Evolutionary conservation across 1,140 invertebrate species (phyloP), one percentile per base, ranked within the genome.

Genomic region (Cherax quadricarinatus): DNA sequence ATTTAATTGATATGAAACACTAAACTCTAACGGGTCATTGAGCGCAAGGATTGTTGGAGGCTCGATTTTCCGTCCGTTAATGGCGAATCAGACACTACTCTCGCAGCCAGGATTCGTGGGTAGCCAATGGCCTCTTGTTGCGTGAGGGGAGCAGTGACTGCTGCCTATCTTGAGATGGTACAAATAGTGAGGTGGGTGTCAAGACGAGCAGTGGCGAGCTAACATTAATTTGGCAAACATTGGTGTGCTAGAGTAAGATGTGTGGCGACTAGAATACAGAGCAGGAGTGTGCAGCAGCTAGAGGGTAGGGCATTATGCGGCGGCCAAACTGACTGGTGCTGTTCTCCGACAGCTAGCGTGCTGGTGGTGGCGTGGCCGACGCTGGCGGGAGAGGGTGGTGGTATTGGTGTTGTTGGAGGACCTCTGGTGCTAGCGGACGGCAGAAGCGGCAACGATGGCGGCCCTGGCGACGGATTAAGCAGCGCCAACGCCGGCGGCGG

Each of bases 291-390:
- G 53, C 53, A 60, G 4, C 57, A 83, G 24, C 51, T 83, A 83
- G 24, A 83, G 4, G 21, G 3, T 53, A 60, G 57, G 21, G 60
- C 51, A 82, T 66, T 24, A 24, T 30, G 83, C 73, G 82, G 49
- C 83, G 78, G 21, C 48, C 24, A 89, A 82, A 92, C 91, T 92
- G 86, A 92, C 85, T 49, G 83, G 91, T 92, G 91, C 78, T 92
- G 91, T 92, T 92, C 91, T 92, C 86, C 91, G 91, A 86, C 91
- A 92, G 91, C 91, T 92, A 86, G 80, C 73, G 89, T 85, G 86
- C 86, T 92, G 80, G 91, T 92, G 86, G 91, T 92, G 91, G 91
- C 91, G 48, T 92, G 91, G 91, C 86, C 91, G 91, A 84, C 86
- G 78, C 57, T 92, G 91, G 91, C 62, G 66, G 91, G 73, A 75